Conservation (phyloP, 2,113 vertebrate genomes). For the Synchiropus splendidus region DNA sequence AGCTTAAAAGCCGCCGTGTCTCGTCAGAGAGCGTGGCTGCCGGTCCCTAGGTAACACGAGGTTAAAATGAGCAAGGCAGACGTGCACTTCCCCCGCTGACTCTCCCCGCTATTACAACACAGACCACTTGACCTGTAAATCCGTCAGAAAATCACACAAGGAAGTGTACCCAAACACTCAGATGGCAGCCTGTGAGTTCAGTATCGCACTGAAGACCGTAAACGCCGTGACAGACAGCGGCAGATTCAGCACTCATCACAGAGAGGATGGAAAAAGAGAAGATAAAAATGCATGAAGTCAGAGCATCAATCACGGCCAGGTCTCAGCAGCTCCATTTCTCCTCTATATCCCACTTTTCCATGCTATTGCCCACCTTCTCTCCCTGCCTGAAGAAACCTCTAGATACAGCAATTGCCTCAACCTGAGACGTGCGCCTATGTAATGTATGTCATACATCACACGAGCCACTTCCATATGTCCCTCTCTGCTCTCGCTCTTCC, state of each 20-base stretch:
- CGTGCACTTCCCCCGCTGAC: conserved; percentile 2
- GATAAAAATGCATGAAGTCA: conserved; percentile 55
- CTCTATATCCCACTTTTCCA: conserved; percentile 48
- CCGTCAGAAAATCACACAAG: conserved; percentile 6
- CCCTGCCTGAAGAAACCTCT: too few species aligned
- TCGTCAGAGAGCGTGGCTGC: conserved; percentile 26
- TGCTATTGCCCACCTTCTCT: conserved; percentile 17
- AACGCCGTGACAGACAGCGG: too few species aligned
- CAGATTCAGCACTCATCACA: too few species aligned
- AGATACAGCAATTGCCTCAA: too few species aligned
- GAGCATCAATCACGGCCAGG: conserved; percentile 45
- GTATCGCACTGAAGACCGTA: too few species aligned
- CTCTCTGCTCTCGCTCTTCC: too few species aligned
- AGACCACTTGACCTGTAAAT: conserved; percentile 1
- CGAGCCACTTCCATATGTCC: too few species aligned
- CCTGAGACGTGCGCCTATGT: too few species aligned
- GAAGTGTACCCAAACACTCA: conserved; percentile 14
- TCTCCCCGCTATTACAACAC: too few species aligned
- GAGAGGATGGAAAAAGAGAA: conserved; percentile 38
- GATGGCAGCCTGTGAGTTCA: conserved; percentile 11
- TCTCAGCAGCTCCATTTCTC: conserved; percentile 35
- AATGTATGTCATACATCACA: conserved; percentile 10
- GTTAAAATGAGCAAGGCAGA: conserved; percentile 15
- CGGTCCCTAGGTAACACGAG: conserved; percentile 16
- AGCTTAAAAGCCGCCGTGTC: conserved; percentile 30